These are phyloP conservation scores for Acrocera orbiculus DNA, from an alignment of 2,888 invertebrate genomes.

Conservation along the genomic window DNA sequence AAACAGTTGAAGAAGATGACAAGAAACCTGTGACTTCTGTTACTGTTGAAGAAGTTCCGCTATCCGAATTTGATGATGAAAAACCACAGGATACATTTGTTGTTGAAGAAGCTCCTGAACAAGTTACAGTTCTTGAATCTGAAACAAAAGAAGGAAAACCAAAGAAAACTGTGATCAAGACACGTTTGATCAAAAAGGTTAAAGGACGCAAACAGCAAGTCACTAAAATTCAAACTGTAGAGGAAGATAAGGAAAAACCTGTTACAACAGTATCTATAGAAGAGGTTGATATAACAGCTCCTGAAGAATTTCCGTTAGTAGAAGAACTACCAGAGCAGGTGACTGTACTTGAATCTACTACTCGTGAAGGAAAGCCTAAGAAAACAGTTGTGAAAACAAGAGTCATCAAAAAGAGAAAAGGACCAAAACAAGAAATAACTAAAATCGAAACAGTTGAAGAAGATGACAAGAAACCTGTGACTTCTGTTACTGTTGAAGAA, in stretches of 20 bases:
- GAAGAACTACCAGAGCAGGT: constrained; percentile 17
- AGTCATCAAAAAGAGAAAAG: constrained; percentile 16
- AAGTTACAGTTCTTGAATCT: constrained; percentile 26
- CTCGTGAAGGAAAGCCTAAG: constrained; percentile 17
- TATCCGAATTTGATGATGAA: constrained; percentile 12
- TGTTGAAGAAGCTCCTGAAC: constrained; percentile 13
- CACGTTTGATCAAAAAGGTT: constrained; percentile 23
- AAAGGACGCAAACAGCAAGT: constrained; percentile 21
- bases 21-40: constrained; percentile 24
- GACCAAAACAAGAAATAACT: constrained; percentile 25
- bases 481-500: constrained; percentile 19
- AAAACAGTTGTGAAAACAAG: constrained; percentile 19
- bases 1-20: constrained; percentile 24
- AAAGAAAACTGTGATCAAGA: constrained; percentile 20
- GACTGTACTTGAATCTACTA: constrained; percentile 18
- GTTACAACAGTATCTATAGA: constrained; percentile 15
- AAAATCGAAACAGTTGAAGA: constrained; percentile 29
- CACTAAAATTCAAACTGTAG: constrained; percentile 19
- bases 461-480: constrained; percentile 22
- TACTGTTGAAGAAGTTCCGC: constrained; percentile 20
- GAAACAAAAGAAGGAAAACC: constrained; percentile 13
- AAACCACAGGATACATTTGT: constrained; percentile 3
- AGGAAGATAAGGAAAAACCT: constrained; percentile 20
- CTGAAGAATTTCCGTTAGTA: constrained; percentile 13
- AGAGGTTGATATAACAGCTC: constrained; percentile 14